Conservation (phyloP, 2,797 vertebrate species). For the Bufotes viridis region DNA sequence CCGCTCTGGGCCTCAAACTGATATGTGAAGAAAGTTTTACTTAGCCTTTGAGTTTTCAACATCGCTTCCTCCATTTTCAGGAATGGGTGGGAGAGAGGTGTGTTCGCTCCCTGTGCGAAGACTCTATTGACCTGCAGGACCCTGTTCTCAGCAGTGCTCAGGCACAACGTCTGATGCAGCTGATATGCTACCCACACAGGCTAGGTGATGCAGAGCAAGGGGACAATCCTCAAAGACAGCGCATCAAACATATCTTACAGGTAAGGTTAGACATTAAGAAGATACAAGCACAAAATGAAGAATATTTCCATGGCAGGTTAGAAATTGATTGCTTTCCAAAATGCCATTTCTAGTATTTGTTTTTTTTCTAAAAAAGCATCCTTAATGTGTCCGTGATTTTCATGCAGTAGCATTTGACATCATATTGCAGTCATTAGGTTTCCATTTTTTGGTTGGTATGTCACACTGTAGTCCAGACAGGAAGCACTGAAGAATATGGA, state of each 20-base stretch:
- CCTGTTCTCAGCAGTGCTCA: conserved; percentile 96
- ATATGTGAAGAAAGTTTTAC: neutral
- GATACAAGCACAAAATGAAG: neutral
- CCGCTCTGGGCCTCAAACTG: too few species aligned
- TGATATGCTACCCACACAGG: conserved; percentile 97
- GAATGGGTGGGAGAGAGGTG: conserved; percentile 99
- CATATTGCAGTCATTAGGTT: too few species aligned
- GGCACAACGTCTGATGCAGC: conserved; percentile 95
- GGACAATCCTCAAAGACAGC: conserved; percentile 96
- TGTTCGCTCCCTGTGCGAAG: conserved; percentile 96
- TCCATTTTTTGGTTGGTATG: too few species aligned
- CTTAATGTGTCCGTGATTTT: too few species aligned
- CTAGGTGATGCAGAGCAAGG: conserved; percentile 95
- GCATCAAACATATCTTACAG: conserved; percentile 98
- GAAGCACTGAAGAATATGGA: too few species aligned
- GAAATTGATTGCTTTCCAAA: neutral
- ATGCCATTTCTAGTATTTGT: too few species aligned
- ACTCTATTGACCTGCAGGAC: conserved; percentile 98
- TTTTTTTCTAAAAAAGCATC: too few species aligned
- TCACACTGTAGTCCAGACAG: too few species aligned
- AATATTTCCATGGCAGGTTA: neutral
- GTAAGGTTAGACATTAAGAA: conserved; percentile 68
- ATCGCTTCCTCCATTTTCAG: conserved; percentile 69
- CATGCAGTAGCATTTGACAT: too few species aligned
- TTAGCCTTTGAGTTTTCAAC: neutral